phyloP scores from a whole-genome alignment of 2,888 invertebrate species.

The Julus scandinavius region DNA sequence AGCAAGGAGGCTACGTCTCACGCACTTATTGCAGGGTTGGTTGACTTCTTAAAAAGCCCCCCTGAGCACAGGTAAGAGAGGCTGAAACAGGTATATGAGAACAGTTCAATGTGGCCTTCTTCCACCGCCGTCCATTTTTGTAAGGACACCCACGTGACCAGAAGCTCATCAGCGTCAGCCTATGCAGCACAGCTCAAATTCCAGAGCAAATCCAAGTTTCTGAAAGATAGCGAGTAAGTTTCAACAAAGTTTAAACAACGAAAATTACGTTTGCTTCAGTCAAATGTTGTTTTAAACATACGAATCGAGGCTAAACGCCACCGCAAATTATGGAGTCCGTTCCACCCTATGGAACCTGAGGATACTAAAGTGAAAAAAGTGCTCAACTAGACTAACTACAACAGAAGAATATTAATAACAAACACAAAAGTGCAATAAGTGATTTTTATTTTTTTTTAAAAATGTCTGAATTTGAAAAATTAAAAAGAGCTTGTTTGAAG shows the following conservation, averaged over 20 bases:
- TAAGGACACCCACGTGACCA: not conserved
- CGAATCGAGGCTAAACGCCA: slow-evolving; percentile 9
- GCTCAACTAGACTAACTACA: not conserved
- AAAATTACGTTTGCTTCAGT: not conserved
- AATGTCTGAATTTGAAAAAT: slow-evolving; percentile 83
- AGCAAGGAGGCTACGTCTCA: not conserved
- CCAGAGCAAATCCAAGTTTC: no score
- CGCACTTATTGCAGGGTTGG: slow-evolving; percentile 18
- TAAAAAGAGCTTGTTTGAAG: slow-evolving; percentile 82
- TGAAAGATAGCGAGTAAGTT: not conserved
- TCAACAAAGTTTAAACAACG: not conserved
- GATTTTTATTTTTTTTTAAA: not conserved
- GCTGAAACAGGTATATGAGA: slow-evolving; percentile 18
- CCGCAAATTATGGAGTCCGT: slow-evolving; percentile 2
- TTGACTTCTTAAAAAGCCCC: slow-evolving; percentile 10
- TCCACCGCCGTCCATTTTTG: not conserved
- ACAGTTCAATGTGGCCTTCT: slow-evolving; percentile 1
- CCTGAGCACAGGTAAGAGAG: not conserved
- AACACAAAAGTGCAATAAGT: not conserved
- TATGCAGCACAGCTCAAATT: not conserved
- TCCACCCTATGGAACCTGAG: not conserved
- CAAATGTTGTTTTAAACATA: not conserved
- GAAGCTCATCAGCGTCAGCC: not conserved
- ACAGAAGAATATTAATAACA: not conserved
- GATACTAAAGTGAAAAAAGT: not conserved